Percentiles rank a stretch among this genome's conserved stretches.
These are phyloP conservation scores for Thalassophryne amazonica DNA, from an alignment of 2,797 vertebrate genomes.

Conservation along the genomic window DNA sequence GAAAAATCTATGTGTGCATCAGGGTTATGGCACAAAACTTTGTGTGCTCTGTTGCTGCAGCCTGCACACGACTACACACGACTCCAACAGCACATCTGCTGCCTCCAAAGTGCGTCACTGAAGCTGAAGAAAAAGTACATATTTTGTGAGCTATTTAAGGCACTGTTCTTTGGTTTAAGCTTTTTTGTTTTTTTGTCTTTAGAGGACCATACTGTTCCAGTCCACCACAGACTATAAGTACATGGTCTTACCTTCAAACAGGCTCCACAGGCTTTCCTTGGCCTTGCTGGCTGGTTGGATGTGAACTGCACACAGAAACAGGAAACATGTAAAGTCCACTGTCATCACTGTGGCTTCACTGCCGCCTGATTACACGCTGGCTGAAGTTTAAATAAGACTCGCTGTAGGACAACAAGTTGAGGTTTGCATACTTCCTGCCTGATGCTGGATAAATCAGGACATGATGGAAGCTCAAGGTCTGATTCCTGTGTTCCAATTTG, in stretches of 20 bases:
- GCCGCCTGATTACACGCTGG: constrained; percentile 61
- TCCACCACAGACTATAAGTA: constrained; percentile 40
- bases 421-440: constrained; percentile 23
- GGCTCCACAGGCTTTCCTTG: constrained; percentile 76
- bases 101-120: background rate
- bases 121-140: background rate
- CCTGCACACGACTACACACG: constrained; percentile 3
- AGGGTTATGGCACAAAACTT: too few relatives aligned
- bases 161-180: constrained; percentile 16
- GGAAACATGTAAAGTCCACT: constrained; percentile 42
- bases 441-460: too few relatives aligned
- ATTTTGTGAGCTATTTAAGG: constrained; percentile 33
- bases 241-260: constrained; percentile 78
- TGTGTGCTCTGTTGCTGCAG: too few relatives aligned
- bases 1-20: too few relatives aligned
- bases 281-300: constrained; percentile 60
- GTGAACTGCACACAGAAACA: constrained; percentile 67
- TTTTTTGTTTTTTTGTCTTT: constrained; percentile 36
- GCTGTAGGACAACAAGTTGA: constrained; percentile 54
- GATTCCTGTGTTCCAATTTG: too few relatives aligned
- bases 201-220: constrained; percentile 9
- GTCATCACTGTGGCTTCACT: constrained; percentile 63
- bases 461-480: too few relatives aligned
- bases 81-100: background rate
- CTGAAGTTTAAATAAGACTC: constrained; percentile 67